Evolutionary conservation across 2,113 vertebrate species (phyloP), one percentile per base, ranked within the genome.

Genomic region (Chlorocebus sabaeus): DNA sequence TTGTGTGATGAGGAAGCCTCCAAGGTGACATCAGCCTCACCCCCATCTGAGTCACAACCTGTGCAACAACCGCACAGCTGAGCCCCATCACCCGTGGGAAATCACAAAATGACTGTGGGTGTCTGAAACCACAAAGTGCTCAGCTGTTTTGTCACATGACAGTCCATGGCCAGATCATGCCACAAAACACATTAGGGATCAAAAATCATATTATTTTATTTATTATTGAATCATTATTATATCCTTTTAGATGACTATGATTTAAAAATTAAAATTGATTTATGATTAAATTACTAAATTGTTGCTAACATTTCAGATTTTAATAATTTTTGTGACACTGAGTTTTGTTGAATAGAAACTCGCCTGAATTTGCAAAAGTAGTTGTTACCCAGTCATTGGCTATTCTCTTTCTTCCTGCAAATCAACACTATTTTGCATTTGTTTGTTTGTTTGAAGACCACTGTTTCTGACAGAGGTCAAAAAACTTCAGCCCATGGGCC

Each of bases 61-160:
- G 57, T 22, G 7, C 14, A 17, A 59, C 57, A 59, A 59, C 57
- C 57, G 0, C 57, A 7, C 22, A 59, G 22, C 61, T 27, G 25
- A 32, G 48, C 48, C 87, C 43, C 0, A 7, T 18, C 32, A 16
- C 1, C 59, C 3, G 7, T 0, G 27, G 45, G 30, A 32, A 25
- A 40, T 18, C 5, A 3, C 2, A 2, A 16, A 48, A 2, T 8
- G 23, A 20, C 6, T 6, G 23, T 8, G 1, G 35, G 7, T 14
- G 45, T 32, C 59, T 17, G 23, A 20, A 45, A n/a, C 79, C 61
- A 17, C n/a, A 0, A 18, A 14, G 20, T 3, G 35, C 16, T 55
- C 18, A 45, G 64, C 1, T n/a, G 32, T 6, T 8, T 5, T 3
- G 14, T 8, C 14, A 43, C 25, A 10, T 14, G 20, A 14, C 7